These are phyloP conservation scores for Eilema griseolum DNA, from an alignment of 2,888 invertebrate species.

Conservation along the genomic window DNA sequence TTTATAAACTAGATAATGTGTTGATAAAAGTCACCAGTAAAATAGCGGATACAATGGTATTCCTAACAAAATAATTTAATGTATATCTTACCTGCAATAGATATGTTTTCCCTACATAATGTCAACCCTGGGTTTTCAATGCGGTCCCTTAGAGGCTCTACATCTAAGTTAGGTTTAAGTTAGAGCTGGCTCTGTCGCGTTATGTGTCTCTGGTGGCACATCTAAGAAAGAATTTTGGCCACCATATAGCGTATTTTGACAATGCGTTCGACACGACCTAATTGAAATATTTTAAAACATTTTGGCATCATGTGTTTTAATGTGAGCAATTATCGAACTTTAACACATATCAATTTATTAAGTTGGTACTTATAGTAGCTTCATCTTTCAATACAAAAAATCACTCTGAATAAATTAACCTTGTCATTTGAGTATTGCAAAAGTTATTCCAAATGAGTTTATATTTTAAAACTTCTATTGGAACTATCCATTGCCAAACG, in stretches of 20 bases:
- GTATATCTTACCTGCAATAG: slow-evolving; percentile 55
- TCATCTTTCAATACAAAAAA: too few relatives aligned
- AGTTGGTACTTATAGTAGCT: too few relatives aligned
- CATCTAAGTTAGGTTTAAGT: slow-evolving; percentile 78
- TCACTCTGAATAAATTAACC: too few relatives aligned
- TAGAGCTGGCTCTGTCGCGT: slow-evolving; percentile 67
- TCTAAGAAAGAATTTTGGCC: slow-evolving; percentile 62
- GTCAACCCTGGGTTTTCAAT: slow-evolving; percentile 66
- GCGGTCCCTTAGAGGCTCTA: slow-evolving; percentile 67
- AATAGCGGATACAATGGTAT: slow-evolving; percentile 24
- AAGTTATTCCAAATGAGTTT: background rate
- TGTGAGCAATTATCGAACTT: background rate
- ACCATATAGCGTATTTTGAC: slow-evolving; percentile 50
- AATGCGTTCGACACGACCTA: slow-evolving; percentile 7
- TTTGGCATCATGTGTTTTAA: background rate
- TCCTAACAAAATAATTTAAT: slow-evolving; percentile 48
- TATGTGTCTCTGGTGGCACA: slow-evolving; percentile 73
- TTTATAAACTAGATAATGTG: background rate
- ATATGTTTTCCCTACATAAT: slow-evolving; percentile 65
- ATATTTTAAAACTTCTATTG: background rate
- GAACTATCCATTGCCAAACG: slow-evolving; percentile 23
- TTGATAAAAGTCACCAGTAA: background rate
- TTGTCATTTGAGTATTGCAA: background rate
- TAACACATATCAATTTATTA: background rate
- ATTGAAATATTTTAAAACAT: background rate